A percentile compares a stretch with the other conserved stretches of the same genome.
Conservation (phyloP, 2,888 invertebrate species). For the Cheiracanthium punctorium region DNA sequence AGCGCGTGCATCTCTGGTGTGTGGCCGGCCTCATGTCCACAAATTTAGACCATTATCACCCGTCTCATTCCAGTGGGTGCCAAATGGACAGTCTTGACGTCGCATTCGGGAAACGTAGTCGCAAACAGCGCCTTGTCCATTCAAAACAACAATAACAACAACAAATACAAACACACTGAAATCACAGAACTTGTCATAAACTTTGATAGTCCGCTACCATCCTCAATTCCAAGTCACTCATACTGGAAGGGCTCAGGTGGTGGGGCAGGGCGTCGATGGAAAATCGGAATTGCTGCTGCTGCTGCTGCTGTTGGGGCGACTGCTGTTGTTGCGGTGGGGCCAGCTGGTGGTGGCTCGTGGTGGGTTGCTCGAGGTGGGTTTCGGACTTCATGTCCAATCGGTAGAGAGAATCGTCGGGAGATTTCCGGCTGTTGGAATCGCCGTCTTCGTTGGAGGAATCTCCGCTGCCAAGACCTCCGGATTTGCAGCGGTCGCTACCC, state of each 20-base stretch:
- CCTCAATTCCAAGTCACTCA: slow-evolving; percentile 52
- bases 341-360: slow-evolving; percentile 41
- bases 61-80: too few species aligned
- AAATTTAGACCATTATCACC: too few species aligned
- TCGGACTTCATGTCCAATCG: slow-evolving; percentile 49
- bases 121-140: too few species aligned
- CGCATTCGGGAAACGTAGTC: too few species aligned
- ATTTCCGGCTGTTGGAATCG: slow-evolving; percentile 52
- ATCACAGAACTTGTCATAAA: slow-evolving; percentile 47
- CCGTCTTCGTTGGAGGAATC: slow-evolving; percentile 61
- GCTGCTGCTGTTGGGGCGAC: slow-evolving; percentile 3
- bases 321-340: slow-evolving; percentile 26
- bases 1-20: too few species aligned
- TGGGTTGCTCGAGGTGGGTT: slow-evolving; percentile 39
- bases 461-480: slow-evolving; percentile 40
- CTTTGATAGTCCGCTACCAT: slow-evolving; percentile 53
- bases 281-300: slow-evolving; percentile 38
- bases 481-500: slow-evolving; percentile 42
- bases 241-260: slow-evolving; percentile 31
- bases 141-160: too few species aligned
- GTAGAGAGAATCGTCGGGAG: slow-evolving; percentile 48
- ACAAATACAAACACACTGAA: too few species aligned
- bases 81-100: too few species aligned
- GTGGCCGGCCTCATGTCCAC: too few species aligned
- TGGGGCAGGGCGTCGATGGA: slow-evolving; percentile 49